A percentile compares a stretch with the other conserved stretches of the same genome.
phyloP scores from a whole-genome alignment of 2,888 invertebrate genomes.

The Galeopsomyia nigrocyanea region DNA sequence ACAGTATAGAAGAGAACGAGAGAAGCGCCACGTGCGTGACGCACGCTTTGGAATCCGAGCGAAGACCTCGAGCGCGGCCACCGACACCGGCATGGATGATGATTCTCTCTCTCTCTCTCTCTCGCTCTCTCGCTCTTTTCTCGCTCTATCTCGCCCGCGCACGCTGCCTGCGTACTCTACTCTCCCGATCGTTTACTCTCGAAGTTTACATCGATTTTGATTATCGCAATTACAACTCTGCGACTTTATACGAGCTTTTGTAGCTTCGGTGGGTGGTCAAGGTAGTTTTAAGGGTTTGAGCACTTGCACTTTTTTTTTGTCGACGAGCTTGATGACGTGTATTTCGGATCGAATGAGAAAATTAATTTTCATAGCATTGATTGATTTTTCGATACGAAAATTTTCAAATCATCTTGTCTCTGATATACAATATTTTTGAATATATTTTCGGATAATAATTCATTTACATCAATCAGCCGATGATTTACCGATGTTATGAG shows the following conservation, averaged over 20 bases:
- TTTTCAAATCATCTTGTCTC: too few relatives aligned
- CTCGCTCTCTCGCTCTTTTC: slow-evolving; percentile 20
- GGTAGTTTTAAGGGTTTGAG: too few relatives aligned
- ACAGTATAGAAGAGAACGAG: slow-evolving; percentile 15
- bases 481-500: too few relatives aligned
- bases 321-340: too few relatives aligned
- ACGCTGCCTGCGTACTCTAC: slow-evolving; percentile 10
- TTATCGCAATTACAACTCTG: slow-evolving; percentile 10
- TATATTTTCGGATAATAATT: not conserved
- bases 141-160: slow-evolving; percentile 1
- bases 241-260: not conserved
- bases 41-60: slow-evolving; percentile 62
- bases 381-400: too few relatives aligned
- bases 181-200: slow-evolving; percentile 36
- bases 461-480: not conserved
- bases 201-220: not conserved
- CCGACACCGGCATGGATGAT: slow-evolving; percentile 55
- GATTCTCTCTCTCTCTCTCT: slow-evolving; percentile 25
- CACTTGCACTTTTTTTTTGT: too few relatives aligned
- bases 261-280: too few relatives aligned
- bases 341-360: too few relatives aligned
- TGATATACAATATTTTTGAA: not conserved
- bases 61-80: slow-evolving; percentile 64
- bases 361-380: too few relatives aligned
- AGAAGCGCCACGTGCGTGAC: slow-evolving; percentile 52